Conservation (phyloP, 2,113 vertebrate species). For the Gallinago jamesoni region DNA sequence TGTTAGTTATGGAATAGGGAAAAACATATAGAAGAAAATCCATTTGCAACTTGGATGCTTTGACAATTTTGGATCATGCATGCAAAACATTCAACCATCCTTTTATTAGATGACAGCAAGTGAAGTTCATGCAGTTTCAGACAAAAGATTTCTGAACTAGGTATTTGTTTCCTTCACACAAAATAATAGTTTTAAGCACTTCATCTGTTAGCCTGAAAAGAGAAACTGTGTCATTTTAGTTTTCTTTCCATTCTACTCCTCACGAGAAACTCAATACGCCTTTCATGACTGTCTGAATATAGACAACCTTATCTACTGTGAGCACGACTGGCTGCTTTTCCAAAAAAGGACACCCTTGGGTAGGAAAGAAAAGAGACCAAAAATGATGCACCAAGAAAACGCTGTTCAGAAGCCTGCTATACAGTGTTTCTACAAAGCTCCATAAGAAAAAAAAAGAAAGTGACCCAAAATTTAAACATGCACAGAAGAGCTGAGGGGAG, state of each 20-base stretch:
- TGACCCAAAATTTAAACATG: conserved; percentile 73
- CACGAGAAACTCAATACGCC: conserved; percentile 47
- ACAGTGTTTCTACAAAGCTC: conserved; percentile 62
- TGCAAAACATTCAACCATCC: conserved; percentile 76
- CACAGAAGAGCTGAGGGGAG: conserved; percentile 66
- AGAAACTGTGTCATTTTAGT: conserved; percentile 46
- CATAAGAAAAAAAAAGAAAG: conserved; percentile 62
- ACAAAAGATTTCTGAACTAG: conserved; percentile 67
- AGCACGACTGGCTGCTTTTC: conserved; percentile 56
- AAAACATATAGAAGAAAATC: conserved; percentile 61
- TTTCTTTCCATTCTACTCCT: conserved; percentile 51
- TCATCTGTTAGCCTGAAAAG: conserved; percentile 50
- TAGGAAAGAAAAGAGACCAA: conserved; percentile 51
- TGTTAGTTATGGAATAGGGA: conserved; percentile 53
- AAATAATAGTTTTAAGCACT: conserved; percentile 53
- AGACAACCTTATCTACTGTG: conserved; percentile 47
- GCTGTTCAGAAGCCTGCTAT: conserved; percentile 46
- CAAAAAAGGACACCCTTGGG: conserved; percentile 55
- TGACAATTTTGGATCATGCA: conserved; percentile 86
- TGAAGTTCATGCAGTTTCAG: conserved; percentile 69
- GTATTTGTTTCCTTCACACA: conserved; percentile 53
- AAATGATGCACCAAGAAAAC: conserved; percentile 5
- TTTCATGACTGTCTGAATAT: conserved; percentile 50
- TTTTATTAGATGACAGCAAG: conserved; percentile 70
- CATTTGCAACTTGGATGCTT: conserved; percentile 74